Base-by-base conservation (phyloP, 2,113 vertebrate species). In the Scopus umbretta region DNA sequence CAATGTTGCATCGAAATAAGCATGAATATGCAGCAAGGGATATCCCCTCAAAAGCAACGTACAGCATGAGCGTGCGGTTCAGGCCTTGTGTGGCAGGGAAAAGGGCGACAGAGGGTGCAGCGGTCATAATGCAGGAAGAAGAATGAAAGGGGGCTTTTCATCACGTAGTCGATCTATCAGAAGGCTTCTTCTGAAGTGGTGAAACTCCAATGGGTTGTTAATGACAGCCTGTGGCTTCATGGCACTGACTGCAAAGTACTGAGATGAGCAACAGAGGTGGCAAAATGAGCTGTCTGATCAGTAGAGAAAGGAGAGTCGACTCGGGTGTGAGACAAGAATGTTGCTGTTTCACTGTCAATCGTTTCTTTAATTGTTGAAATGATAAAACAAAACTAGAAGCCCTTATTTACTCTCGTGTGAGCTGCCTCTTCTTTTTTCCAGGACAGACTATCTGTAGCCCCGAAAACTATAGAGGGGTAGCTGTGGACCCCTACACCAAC, bases 111-210 rank as follows among this genome's bases (percentile, higher is more conserved):
- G 26, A n/a, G 36, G 38, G 14, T 2, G 1, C 2, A 4, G 50
- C 23, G 21, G 16, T 18, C 6, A 4, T 34, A 8, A 8, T 8
- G 6, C 19, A 5, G 30, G n/a, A 61, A 36, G 59, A 45, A 80
- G 18, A 55, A 47, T 5, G 38, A 4, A 53, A 45, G 52, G 14
- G 13, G 29, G 22, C 20, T 34, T 58, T 50, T 13, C 15, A 10
- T 80, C 17, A 5, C 2, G 0, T 8, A 22, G 22, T 6, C 0
- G 1, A 7, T 22, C 2, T 32, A 12, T 30, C 3, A 5, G 29
- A 52, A 70, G 34, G 34, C 30, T 36, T 3, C 38, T 68, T 42
- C 50, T 18, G 16, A 53, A 23, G 19, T 36, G n/a, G 5, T 62
- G 53, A 10, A 36, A 52, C 45, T 32, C 6, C 27, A 10, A 11